Conservation (phyloP, 2,797 vertebrate species). For the Karalla daura region DNA sequence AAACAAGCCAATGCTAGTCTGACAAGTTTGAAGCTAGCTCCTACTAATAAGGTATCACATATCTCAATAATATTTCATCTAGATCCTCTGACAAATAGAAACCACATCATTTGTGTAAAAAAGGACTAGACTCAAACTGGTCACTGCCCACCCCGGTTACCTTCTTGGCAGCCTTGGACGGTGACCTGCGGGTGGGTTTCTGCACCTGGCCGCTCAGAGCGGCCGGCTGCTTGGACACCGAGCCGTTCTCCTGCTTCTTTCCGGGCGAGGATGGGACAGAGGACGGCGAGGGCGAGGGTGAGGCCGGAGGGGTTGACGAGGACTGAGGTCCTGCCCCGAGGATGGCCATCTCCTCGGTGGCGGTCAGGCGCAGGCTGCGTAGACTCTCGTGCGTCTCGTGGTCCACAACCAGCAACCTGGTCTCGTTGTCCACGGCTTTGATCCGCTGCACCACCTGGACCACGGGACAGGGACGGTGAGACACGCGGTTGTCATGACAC, state of each 20-base stretch:
- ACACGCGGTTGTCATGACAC: not conserved
- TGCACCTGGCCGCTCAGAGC: slow-evolving; percentile 70
- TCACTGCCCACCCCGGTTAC: too few relatives aligned
- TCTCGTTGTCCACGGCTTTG: slow-evolving; percentile 91
- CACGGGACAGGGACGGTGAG: not conserved
- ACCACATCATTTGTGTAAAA: too few relatives aligned
- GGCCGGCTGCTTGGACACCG: slow-evolving; percentile 85
- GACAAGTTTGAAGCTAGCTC: too few relatives aligned
- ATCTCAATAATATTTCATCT: too few relatives aligned
- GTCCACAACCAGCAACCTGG: slow-evolving; percentile 92
- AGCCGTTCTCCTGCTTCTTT: slow-evolving; percentile 87
- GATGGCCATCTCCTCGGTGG: slow-evolving; percentile 90
- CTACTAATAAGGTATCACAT: too few relatives aligned
- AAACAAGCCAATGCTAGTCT: too few relatives aligned
- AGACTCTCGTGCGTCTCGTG: slow-evolving; percentile 91
- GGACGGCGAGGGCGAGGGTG: slow-evolving; percentile 43
- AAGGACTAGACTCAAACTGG: too few relatives aligned
- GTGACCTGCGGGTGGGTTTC: slow-evolving; percentile 86
- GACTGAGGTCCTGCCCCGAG: slow-evolving; percentile 55
- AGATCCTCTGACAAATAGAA: too few relatives aligned
- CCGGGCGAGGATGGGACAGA: slow-evolving; percentile 57
- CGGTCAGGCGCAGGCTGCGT: slow-evolving; percentile 87
- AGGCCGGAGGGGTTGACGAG: slow-evolving; percentile 34
- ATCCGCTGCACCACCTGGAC: slow-evolving; percentile 95
- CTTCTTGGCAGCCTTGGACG: slow-evolving; percentile 88